Percentiles rank a stretch among this genome's conserved stretches.
These are phyloP conservation scores for Hiodon tergisus DNA, from an alignment of 2,113 vertebrate genomes.

Conservation along the genomic window DNA sequence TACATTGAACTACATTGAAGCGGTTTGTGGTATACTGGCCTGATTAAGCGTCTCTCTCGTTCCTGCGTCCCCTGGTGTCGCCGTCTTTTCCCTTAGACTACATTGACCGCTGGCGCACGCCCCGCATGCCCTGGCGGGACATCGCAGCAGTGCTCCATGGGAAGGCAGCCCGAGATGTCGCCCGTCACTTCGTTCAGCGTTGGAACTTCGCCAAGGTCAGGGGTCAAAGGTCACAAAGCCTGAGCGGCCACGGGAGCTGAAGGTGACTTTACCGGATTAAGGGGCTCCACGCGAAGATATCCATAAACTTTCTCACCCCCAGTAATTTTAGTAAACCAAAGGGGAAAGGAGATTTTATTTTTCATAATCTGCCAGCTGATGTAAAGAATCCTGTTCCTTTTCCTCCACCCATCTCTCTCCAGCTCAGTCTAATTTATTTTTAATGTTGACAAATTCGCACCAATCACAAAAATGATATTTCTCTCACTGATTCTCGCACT, in stretches of 20 bases:
- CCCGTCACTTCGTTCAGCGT: conserved; percentile 84
- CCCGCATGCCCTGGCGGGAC: conserved; percentile 85
- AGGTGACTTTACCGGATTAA: background rate
- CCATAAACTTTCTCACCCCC: background rate
- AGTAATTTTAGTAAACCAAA: background rate
- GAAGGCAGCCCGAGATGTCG: conserved; percentile 70
- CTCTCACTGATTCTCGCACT: background rate
- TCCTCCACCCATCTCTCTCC: too few species aligned
- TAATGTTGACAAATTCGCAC: too few species aligned
- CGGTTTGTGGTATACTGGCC: too few species aligned
- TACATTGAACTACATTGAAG: background rate
- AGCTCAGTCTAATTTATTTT: too few species aligned
- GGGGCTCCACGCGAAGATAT: background rate
- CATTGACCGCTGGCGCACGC: conserved; percentile 67
- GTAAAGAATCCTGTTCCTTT: too few species aligned
- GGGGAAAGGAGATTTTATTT: too few species aligned
- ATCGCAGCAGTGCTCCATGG: conserved; percentile 72
- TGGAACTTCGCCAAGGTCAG: conserved; percentile 87
- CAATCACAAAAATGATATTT: too few species aligned
- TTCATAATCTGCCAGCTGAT: too few species aligned
- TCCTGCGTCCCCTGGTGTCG: too few species aligned
- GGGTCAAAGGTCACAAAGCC: background rate
- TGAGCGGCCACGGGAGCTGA: background rate
- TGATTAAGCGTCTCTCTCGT: too few species aligned
- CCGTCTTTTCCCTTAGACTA: conserved; percentile 62